phyloP scores from a whole-genome alignment of 2,113 vertebrate genomes.

The Pituophis catenifer region DNA sequence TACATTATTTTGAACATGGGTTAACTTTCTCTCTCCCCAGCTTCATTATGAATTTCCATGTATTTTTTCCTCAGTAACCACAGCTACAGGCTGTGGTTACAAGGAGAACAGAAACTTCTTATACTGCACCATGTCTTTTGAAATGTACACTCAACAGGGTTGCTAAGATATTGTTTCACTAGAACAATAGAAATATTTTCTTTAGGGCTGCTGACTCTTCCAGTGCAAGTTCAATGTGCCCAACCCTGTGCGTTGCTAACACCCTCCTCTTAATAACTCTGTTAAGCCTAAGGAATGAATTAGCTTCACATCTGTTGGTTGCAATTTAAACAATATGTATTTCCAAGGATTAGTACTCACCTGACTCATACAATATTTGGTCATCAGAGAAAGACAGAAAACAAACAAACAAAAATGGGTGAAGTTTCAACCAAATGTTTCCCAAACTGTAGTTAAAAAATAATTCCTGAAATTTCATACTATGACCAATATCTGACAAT shows the following conservation, averaged over 20 bases:
- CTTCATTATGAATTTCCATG: not conserved
- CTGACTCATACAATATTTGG: not conserved
- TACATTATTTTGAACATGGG: not conserved
- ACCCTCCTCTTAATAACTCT: slow-evolving; percentile 6
- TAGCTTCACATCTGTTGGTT: slow-evolving; percentile 29
- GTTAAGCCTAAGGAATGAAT: slow-evolving; percentile 35
- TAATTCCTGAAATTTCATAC: not conserved
- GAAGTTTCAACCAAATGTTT: not conserved
- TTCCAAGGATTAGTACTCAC: slow-evolving; percentile 14
- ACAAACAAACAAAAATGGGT: not conserved
- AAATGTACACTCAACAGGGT: not conserved
- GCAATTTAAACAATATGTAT: slow-evolving; percentile 45
- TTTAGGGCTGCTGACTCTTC: slow-evolving; percentile 19
- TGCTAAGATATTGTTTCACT: not conserved
- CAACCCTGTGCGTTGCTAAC: slow-evolving; percentile 25
- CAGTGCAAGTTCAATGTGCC: slow-evolving; percentile 11
- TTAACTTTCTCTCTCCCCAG: not conserved
- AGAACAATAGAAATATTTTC: not conserved
- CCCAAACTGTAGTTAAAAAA: not conserved
- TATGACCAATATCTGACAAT: not conserved
- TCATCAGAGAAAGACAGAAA: not conserved
- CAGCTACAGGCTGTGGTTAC: not conserved
- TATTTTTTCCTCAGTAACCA: not conserved
- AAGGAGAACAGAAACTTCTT: fast-evolving
- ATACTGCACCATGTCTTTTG: not conserved